These are phyloP conservation scores for Psilopsiagon aymara DNA, from an alignment of 2,113 vertebrate species.

Conservation along the genomic window DNA sequence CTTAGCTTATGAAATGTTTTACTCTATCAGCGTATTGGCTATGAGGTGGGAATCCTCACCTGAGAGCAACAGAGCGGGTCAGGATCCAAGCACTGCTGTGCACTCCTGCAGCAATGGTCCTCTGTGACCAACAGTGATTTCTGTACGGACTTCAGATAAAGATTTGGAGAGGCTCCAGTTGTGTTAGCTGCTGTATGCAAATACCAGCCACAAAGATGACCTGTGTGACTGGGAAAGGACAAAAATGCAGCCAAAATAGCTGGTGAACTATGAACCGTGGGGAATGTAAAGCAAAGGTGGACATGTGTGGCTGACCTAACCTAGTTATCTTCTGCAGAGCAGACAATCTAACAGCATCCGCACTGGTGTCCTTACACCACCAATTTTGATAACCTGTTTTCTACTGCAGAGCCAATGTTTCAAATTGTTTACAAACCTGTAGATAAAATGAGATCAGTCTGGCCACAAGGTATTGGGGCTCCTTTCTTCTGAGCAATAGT, in stretches of 20 bases:
- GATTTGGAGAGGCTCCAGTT: not conserved
- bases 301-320: not conserved
- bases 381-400: slow-evolving; percentile 17
- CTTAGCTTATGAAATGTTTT: not conserved
- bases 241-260: not conserved
- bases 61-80: not conserved
- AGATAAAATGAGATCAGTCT: not conserved
- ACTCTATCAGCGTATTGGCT: not conserved
- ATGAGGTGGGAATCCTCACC: not conserved
- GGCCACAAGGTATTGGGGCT: not conserved
- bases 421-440: slow-evolving; percentile 16
- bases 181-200: not conserved
- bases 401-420: slow-evolving; percentile 11
- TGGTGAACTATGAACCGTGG: not conserved
- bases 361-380: not conserved
- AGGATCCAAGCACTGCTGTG: accelerated
- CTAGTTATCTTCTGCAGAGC: not conserved
- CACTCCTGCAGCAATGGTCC: not conserved
- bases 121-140: accelerated
- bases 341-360: not conserved
- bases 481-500: not conserved
- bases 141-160: not conserved
- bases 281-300: not conserved
- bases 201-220: accelerated
- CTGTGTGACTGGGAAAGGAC: not conserved